Percentiles rank a stretch among this genome's conserved stretches.
Conservation (phyloP, 2,888 invertebrate genomes). For the Microctonus brassicae region DNA sequence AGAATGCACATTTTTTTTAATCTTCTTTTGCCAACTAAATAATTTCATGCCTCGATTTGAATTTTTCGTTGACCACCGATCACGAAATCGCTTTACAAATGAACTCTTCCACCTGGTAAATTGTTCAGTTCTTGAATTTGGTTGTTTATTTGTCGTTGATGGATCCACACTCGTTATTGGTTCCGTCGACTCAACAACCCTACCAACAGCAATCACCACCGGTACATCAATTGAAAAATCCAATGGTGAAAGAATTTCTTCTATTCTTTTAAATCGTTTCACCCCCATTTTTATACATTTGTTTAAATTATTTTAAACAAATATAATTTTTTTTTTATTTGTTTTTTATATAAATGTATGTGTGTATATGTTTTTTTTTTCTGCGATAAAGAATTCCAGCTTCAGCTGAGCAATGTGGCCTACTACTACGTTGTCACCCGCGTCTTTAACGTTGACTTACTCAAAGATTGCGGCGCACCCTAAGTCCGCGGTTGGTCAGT, state of each 20-base stretch:
- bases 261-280: conserved; percentile 6
- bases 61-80: conserved; percentile 28
- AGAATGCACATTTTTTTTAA: conserved; percentile 11
- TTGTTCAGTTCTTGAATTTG: conserved; percentile 34
- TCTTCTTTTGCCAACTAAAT: conserved; percentile 58
- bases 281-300: conserved; percentile 4
- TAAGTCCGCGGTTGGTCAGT: conserved; percentile 62
- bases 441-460: conserved; percentile 44
- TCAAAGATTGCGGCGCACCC: conserved; percentile 63
- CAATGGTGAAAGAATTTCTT: conserved; percentile 20
- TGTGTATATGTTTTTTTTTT: background rate
- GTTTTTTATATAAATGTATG: background rate
- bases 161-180: background rate
- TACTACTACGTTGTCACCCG: conserved; percentile 35
- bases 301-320: too few relatives aligned
- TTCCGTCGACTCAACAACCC: conserved; percentile 26
- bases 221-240: conserved; percentile 22
- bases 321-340: background rate
- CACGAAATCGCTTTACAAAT: conserved; percentile 27
- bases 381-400: background rate
- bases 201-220: conserved; percentile 26
- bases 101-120: conserved; percentile 39
- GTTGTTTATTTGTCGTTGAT: background rate
- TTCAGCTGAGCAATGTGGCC: background rate
- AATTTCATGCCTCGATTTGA: conserved; percentile 56